These are phyloP conservation scores for Cygnus olor DNA, from an alignment of 2,797 vertebrate species.

Conservation along the genomic window DNA sequence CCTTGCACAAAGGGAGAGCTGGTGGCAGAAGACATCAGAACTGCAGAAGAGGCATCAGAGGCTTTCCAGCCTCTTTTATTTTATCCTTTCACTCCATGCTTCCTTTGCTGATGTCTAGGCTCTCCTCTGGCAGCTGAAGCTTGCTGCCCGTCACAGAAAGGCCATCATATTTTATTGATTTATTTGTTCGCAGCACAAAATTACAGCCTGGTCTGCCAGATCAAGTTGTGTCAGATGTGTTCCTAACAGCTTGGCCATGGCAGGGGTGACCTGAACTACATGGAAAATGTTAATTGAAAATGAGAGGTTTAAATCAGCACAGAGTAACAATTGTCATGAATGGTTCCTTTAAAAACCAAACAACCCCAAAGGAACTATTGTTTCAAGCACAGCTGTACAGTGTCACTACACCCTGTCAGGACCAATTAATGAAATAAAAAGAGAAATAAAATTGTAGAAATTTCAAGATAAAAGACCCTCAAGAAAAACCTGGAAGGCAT, in stretches of 20 bases:
- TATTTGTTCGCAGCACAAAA: neutral
- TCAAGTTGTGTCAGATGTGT: neutral
- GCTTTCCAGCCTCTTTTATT: neutral
- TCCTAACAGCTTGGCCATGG: neutral
- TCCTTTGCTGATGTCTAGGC: neutral
- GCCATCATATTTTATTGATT: neutral
- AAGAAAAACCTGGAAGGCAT: neutral
- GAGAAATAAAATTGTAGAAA: neutral
- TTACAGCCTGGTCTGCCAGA: neutral
- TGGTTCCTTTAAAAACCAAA: neutral
- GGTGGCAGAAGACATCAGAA: neutral
- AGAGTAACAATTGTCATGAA: neutral
- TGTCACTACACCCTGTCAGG: neutral
- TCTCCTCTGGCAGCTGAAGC: neutral
- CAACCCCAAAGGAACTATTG: neutral
- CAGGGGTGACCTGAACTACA: neutral
- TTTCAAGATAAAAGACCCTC: neutral
- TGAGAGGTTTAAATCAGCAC: slow-evolving; percentile 26
- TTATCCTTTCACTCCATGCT: neutral
- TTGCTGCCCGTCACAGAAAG: neutral
- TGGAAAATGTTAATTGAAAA: slow-evolving; percentile 48
- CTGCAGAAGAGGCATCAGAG: neutral
- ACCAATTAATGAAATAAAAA: slow-evolving; percentile 31
- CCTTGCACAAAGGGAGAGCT: neutral
- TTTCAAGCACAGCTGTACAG: neutral